Evolutionary conservation across 2,888 invertebrate genomes (phyloP), one percentile per base, ranked within the genome.

Genomic region (Druceiella hillmani): DNA sequence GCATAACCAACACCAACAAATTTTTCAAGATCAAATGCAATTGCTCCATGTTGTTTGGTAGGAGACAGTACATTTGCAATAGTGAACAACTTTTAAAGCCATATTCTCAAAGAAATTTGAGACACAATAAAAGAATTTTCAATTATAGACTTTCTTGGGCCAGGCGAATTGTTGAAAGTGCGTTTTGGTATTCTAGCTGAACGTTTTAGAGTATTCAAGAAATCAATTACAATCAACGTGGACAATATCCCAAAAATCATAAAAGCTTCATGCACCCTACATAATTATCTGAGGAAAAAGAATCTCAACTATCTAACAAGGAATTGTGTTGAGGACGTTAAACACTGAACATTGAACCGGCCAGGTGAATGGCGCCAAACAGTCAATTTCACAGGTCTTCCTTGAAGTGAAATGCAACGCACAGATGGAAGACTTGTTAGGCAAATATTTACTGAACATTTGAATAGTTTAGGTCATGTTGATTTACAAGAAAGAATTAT

Each of bases 31-130:
- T 10, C 25, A 12, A 17, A 16, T 17, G n/a, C 22, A 41, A 11
- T 43, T 41, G 9, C 43, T 40, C 26, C 33, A 39, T 14, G 44
- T 45, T 33, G 34, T 45, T 36, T 37, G 44, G 6, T 44, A 45
- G 29, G 42, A 42, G 15, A 39, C 36, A 24, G 41, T 45, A 39
- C 33, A 41, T 22, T 32, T 47, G 13, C 40, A 39, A 37, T 20
- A 20, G 22, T 20, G 22, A 20, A 20, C n/a, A 20, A 7, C 22
- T 20, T 20, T 9, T 9, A 42, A 45, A 33, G 42, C 43, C 43
- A n/a, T n/a, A n/a, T n/a, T n/a, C n/a, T n/a, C n/a, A n/a, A n/a
- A n/a, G n/a, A n/a, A n/a, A n/a, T n/a, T n/a, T n/a, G n/a, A n/a
- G n/a, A n/a, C n/a, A n/a, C n/a, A n/a, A n/a, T n/a, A n/a, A n/a